Conservation (phyloP, 2,113 vertebrate genomes). For the Sebastes schlegelii region DNA sequence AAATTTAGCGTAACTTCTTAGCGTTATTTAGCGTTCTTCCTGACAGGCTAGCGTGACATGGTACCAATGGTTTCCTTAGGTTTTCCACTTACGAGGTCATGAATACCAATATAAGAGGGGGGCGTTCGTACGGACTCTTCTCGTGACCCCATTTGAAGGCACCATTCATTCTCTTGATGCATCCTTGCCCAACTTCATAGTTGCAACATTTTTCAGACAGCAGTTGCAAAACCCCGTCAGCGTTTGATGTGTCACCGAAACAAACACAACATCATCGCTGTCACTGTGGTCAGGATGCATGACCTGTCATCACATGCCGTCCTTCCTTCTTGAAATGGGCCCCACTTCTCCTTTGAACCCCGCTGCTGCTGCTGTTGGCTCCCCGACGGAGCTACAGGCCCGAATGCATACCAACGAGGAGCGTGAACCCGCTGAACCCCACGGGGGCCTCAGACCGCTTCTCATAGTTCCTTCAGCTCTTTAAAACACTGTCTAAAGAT, state of each 20-base stretch:
- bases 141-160: too few species aligned
- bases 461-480: neutral
- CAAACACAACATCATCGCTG: neutral
- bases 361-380: conserved; percentile 2
- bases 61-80: too few species aligned
- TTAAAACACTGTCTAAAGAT: conserved; percentile 15
- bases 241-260: neutral
- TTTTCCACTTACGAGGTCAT: too few species aligned
- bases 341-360: conserved; percentile 62
- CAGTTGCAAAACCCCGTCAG: conserved; percentile 1
- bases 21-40: too few species aligned
- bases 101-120: too few species aligned
- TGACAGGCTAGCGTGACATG: too few species aligned
- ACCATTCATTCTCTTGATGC: neutral
- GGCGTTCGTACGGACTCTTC: too few species aligned
- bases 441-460: neutral
- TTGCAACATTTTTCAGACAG: conserved; percentile 26
- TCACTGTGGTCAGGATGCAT: conserved; percentile 44
- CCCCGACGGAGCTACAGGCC: conserved; percentile 17
- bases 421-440: conserved; percentile 27
- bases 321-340: conserved; percentile 65
- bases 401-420: conserved; percentile 3
- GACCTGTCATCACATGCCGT: conserved; percentile 65
- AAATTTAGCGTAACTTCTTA: too few species aligned
- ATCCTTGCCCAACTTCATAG: neutral